These are phyloP conservation scores for Gisinianus flammeolus DNA, from an alignment of 2,888 invertebrate genomes.

Conservation along the genomic window DNA sequence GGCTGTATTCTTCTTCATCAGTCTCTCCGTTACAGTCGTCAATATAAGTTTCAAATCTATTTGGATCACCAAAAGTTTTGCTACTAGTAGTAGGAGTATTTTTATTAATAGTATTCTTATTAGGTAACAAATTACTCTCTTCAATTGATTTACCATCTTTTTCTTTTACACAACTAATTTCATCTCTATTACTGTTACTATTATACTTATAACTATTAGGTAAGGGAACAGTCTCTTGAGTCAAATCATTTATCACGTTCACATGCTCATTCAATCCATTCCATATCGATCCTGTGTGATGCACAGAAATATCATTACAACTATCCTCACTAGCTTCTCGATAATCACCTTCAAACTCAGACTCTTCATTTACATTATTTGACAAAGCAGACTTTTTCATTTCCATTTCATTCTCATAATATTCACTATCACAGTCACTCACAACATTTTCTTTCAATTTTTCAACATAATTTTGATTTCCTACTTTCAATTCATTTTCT, in stretches of 20 bases:
- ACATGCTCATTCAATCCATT: background rate
- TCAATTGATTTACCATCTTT: background rate
- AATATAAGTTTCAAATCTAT: constrained; percentile 16
- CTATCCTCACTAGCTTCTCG: background rate
- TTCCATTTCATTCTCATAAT: constrained; percentile 39
- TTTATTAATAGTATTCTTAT: background rate
- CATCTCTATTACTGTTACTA: background rate
- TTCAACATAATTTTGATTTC: background rate
- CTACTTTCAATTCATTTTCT: background rate
- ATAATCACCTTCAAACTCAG: constrained; percentile 14
- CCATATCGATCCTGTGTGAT: background rate
- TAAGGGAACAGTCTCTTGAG: constrained; percentile 2
- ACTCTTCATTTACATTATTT: constrained; percentile 26
- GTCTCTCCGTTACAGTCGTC: background rate
- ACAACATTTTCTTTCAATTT: background rate
- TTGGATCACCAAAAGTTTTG: constrained; percentile 1
- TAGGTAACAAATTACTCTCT: background rate
- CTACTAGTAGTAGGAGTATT: background rate
- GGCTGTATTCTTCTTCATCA: background rate
- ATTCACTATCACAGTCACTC: constrained; percentile 59
- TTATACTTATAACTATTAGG: background rate
- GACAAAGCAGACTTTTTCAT: background rate
- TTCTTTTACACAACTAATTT: background rate
- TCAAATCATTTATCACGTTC: constrained; percentile 5
- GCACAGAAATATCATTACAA: background rate